Evolutionary conservation across 2,113 vertebrate genomes (phyloP).

Genomic region (Seriola dumerili): DNA sequence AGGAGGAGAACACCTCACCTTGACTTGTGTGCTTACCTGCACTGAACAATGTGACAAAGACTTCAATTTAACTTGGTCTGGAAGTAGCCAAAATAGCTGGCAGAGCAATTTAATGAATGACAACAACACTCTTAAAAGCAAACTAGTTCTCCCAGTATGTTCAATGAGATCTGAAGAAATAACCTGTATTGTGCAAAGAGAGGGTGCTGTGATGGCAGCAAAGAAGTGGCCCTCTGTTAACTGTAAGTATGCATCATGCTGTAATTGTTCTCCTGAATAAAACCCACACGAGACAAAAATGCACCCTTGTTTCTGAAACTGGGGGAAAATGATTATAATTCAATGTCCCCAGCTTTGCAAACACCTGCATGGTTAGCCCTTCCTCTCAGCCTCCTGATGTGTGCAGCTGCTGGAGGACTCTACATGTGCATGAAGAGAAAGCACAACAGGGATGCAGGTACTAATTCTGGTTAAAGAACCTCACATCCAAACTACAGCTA

Average conservation of each 20-base stretch:
- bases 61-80: constrained; percentile 69
- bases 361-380: constrained; percentile 39
- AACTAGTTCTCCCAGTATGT: constrained; percentile 37
- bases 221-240: constrained; percentile 41
- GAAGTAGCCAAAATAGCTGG: not conserved
- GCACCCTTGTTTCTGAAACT: not conserved
- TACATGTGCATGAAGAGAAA: constrained; percentile 55
- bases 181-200: constrained; percentile 59
- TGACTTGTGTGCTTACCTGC: constrained; percentile 72
- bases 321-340: not conserved
- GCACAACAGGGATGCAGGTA: constrained; percentile 47
- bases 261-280: not conserved
- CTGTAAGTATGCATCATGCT: constrained; percentile 40
- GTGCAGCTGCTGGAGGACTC: constrained; percentile 30
- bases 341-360: constrained; percentile 34
- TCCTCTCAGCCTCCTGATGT: constrained; percentile 44
- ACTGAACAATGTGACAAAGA: constrained; percentile 53
- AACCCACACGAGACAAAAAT: not conserved
- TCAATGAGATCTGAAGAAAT: constrained; percentile 14
- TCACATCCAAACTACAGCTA: too few species aligned
- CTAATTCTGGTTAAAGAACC: not conserved
- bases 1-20: constrained; percentile 41
- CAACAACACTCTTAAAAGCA: constrained; percentile 36
- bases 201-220: constrained; percentile 48
- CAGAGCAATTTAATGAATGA: constrained; percentile 6